Evolutionary conservation across 2,797 vertebrate genomes (phyloP), one percentile per base, ranked within the genome.

Genomic region (Darevskia nairensis): DNA sequence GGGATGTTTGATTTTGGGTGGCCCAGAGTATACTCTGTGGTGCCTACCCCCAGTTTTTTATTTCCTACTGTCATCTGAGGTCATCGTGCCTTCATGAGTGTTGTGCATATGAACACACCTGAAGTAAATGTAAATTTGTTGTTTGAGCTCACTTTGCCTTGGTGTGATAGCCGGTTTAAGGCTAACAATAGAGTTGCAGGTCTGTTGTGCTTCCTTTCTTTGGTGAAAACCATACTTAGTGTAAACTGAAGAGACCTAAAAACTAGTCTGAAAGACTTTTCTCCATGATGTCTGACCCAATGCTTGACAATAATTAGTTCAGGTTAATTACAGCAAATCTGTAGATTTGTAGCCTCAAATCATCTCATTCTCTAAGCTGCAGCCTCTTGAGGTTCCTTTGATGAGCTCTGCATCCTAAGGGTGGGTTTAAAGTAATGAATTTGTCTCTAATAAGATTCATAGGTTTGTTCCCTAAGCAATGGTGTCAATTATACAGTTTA

Each of bases 251-350:
- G 81, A 94, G 90, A 94, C 92, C 80, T 82, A 92, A 94, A 94
- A 95, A 94, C 89, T 86, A 93, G 94, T 93, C 93, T 88, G 87
- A 6, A 61, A 90, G 93, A 89, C 92, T 92, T 92, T 94, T 92
- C 92, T 95, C 96, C 92, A 93, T 94, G 93, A 95, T 95, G 95
- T 95, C 97, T 96, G 96, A 97, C 96, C 95, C 90, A 92, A 93
- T 88, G 95, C 96, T 95, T 96, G 96, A 95, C 95, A 95, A 97
- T 98, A 98, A 99, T 99, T 98, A 98, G 98, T 98, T 98, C 96
- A 98, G 98, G 98, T 98, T 99, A 99, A 99, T 99, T 98, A 99
- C 98, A 98, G 97, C 96, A 97, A 96, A 97, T 97, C 97, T 98
- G 97, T 97, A 96, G 98, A 97, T 98, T 97, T 98, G 97, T 97